A percentile compares a stretch with the other conserved stretches of the same genome.
Conservation (phyloP, 2,113 vertebrate species). For the Amblyopsis rosae region DNA sequence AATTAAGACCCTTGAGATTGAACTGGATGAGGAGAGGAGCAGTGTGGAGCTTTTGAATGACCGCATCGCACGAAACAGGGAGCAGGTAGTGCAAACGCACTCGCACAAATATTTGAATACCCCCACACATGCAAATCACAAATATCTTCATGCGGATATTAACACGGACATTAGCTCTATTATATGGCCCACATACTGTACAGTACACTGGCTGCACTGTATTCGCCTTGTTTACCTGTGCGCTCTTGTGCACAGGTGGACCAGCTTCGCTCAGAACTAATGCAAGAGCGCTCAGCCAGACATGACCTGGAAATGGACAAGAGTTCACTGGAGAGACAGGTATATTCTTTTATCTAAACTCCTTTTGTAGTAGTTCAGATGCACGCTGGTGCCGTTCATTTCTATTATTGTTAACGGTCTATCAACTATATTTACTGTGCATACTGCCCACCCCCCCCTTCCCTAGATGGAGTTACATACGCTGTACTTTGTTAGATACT, state of each 20-base stretch:
- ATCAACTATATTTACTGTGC: background rate
- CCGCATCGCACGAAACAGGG: conserved; percentile 82
- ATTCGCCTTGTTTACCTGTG: background rate
- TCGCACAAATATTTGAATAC: conserved; percentile 12
- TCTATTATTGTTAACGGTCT: background rate
- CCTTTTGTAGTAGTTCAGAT: background rate
- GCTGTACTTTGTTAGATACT: too few species aligned
- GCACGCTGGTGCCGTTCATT: too few species aligned
- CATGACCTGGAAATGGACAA: conserved; percentile 96
- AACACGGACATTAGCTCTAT: background rate
- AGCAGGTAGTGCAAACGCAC: conserved; percentile 80
- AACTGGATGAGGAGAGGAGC: conserved; percentile 89
- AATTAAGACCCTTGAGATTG: conserved; percentile 83
- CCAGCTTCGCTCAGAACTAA: conserved; percentile 87
- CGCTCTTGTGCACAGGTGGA: conserved; percentile 78
- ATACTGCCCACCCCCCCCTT: background rate
- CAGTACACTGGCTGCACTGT: background rate
- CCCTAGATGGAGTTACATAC: too few species aligned
- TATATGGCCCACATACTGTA: background rate
- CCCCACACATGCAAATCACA: conserved; percentile 29
- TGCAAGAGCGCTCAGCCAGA: conserved; percentile 86
- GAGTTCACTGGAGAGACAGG: conserved; percentile 89
- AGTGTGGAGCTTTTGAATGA: conserved; percentile 87
- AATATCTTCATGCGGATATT: background rate
- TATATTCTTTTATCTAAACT: conserved; percentile 37